Evolutionary conservation across 2,113 vertebrate genomes (phyloP), one percentile per base, ranked within the genome.

Genomic region (Benitochromis conjunctus): DNA sequence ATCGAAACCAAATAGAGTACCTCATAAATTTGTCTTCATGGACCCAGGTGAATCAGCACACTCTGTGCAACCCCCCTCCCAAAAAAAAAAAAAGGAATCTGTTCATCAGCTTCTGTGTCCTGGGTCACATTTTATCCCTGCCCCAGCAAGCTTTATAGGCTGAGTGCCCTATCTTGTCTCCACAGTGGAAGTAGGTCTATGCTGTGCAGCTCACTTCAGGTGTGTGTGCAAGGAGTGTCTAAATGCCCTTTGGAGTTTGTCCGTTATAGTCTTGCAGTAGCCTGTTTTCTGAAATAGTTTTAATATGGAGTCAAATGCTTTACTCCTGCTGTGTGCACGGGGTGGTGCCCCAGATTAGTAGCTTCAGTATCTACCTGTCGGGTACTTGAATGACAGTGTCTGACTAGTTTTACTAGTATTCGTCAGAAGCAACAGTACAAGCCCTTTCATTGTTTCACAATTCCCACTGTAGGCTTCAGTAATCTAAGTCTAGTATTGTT

Each of bases 41-140:
- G 82, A 77, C 83, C 81, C 79, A 84, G 88, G 89, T 93, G 92
- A 94, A 91, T 93, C 92, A 84, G 93, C 89, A 91, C 83, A 53
- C 69, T 58, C 9, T 13, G 66, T 64, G 71, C 82, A 43, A 58
- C 84, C 7, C 26, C 9, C 78, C 88, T 76, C 88, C 86, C 76
- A 26, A 26, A 26, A 26, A 26, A 26, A 26, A 26, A 26, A 26
- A 26, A 74, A 85, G 89, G 89, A 92, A 87, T 87, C 80, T 84
- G 87, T 92, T 92, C 91, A 77, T 85, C 53, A 46, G 84, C 84
- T 89, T 85, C 86, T 82, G 83, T 90, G 89, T 88, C 90, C 91
- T 91, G 89, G 92, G 87, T 93, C 92, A 93, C 83, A 86, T 90
- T 92, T 85, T 85, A 83, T 88, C 81, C 83, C 60, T 81, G 80